phyloP scores from a whole-genome alignment of 2,888 invertebrate species.

The Hybos culiciformis region DNA sequence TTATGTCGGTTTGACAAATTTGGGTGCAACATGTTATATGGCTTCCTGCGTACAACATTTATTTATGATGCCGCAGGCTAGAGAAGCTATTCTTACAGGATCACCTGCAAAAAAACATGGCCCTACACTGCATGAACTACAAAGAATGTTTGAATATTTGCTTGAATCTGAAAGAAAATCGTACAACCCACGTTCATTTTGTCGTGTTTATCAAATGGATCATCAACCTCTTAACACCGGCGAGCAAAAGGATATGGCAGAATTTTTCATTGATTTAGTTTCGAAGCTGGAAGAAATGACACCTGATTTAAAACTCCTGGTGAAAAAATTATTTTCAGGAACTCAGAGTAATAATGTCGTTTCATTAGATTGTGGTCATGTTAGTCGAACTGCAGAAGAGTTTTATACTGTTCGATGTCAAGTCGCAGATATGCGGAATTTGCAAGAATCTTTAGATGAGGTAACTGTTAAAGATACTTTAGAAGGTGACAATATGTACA shows the following conservation, averaged over 20 bases:
- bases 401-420: constrained; percentile 95
- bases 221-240: constrained; percentile 91
- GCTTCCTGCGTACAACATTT: constrained; percentile 94
- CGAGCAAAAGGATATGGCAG: constrained; percentile 96
- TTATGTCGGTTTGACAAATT: constrained; percentile 84
- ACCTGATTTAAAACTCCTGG: constrained; percentile 71
- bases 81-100: constrained; percentile 67
- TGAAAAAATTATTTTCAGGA: constrained; percentile 85
- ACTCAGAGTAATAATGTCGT: constrained; percentile 92
- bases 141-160: constrained; percentile 90
- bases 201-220: constrained; percentile 94
- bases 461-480: constrained; percentile 95
- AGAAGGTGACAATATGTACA: constrained; percentile 96
- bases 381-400: constrained; percentile 86
- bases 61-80: constrained; percentile 92
- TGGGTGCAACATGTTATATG: constrained; percentile 96
- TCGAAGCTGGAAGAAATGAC: constrained; percentile 95
- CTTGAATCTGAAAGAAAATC: constrained; percentile 89
- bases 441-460: constrained; percentile 88
- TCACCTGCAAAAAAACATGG: constrained; percentile 70
- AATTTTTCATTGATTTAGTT: constrained; percentile 92
- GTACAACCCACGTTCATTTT: constrained; percentile 89
- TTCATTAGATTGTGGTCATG: constrained; percentile 88
- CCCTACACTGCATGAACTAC: constrained; percentile 70
- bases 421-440: constrained; percentile 90